These are phyloP conservation scores for Psylliodes chrysocephalus DNA, from an alignment of 2,888 invertebrate genomes.

Conservation along the genomic window DNA sequence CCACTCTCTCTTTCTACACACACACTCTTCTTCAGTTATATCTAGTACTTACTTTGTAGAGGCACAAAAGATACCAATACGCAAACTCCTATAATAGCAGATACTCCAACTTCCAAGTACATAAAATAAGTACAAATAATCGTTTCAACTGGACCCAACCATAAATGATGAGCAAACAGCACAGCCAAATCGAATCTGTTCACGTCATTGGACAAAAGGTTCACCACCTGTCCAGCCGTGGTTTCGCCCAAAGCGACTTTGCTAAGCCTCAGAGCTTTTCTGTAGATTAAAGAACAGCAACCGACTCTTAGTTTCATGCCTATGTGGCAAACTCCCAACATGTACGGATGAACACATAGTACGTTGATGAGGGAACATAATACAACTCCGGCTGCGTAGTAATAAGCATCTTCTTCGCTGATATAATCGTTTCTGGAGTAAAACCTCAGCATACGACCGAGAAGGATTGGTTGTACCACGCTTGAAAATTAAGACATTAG, in stretches of 20 bases:
- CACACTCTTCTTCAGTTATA: no score
- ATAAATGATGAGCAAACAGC: slow-evolving; percentile 83
- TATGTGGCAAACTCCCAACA: slow-evolving; percentile 86
- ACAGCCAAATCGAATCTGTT: slow-evolving; percentile 87
- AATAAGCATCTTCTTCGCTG: slow-evolving; percentile 73
- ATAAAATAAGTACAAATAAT: slow-evolving; percentile 79
- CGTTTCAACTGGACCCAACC: slow-evolving; percentile 85
- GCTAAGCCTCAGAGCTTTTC: slow-evolving; percentile 71
- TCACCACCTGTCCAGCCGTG: slow-evolving; percentile 81
- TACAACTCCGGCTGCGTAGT: slow-evolving; percentile 81
- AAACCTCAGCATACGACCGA: slow-evolving; percentile 55
- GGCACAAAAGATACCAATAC: slow-evolving; percentile 67
- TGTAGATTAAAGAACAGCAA: slow-evolving; percentile 80
- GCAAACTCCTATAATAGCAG: slow-evolving; percentile 69
- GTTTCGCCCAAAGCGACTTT: slow-evolving; percentile 80
- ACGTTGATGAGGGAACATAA: slow-evolving; percentile 80
- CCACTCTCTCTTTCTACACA: no score
- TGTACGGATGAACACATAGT: slow-evolving; percentile 83
- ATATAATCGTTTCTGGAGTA: slow-evolving; percentile 65
- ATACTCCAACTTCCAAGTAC: slow-evolving; percentile 71
- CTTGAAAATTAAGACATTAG: neutral
- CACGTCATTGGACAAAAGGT: slow-evolving; percentile 89
- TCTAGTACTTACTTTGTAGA: slow-evolving; percentile 61
- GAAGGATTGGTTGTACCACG: neutral
- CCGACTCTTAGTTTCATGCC: slow-evolving; percentile 89